Conservation (phyloP, 1,140 invertebrate genomes). For the Monochamus saltuarius region DNA sequence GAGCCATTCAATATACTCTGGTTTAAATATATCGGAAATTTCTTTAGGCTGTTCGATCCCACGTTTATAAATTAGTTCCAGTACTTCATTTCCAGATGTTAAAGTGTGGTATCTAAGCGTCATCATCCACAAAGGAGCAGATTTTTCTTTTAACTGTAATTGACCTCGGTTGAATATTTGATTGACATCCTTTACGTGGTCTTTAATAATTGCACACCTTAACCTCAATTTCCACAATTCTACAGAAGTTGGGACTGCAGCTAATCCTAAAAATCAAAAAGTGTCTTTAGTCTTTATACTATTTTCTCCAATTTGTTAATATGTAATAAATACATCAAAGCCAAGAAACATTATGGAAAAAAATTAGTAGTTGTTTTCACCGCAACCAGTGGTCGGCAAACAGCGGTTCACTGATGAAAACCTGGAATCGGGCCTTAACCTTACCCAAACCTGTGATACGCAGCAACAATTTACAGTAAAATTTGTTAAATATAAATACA, state of each 20-base stretch:
- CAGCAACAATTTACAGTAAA: too few relatives aligned
- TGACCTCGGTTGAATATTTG: slow-evolving; percentile 28
- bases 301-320: too few relatives aligned
- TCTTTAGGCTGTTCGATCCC: slow-evolving; percentile 30
- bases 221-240: slow-evolving; percentile 35
- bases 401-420: background rate
- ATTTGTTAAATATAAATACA: too few relatives aligned
- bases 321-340: background rate
- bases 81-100: slow-evolving; percentile 16
- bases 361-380: background rate
- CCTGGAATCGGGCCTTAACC: background rate
- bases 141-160: slow-evolving; percentile 28
- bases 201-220: slow-evolving; percentile 24
- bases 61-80: slow-evolving; percentile 28
- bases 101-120: slow-evolving; percentile 31
- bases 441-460: too few relatives aligned
- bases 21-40: slow-evolving; percentile 33
- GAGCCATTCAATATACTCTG: slow-evolving; percentile 37
- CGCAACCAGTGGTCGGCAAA: background rate
- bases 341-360: background rate
- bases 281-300: too few relatives aligned
- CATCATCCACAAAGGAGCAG: slow-evolving; percentile 33
- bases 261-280: slow-evolving; percentile 4
- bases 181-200: slow-evolving; percentile 25
- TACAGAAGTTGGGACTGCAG: slow-evolving; percentile 24